Evolutionary conservation across 2,113 vertebrate species (phyloP).

Genomic region (Ariopsis seemanni): DNA sequence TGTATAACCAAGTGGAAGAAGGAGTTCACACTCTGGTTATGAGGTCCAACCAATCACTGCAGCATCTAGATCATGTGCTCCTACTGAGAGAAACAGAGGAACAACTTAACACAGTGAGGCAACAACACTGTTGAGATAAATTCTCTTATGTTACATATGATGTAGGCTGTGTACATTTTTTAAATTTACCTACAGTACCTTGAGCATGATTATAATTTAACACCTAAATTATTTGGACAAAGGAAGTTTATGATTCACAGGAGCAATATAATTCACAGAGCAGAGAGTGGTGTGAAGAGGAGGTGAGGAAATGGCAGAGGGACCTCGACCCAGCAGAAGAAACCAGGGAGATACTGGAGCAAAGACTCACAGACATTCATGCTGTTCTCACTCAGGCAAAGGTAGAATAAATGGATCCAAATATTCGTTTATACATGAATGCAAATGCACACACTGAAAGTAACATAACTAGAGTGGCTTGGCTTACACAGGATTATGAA

Average conservation of each 20-base stretch:
- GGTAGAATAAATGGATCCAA: constrained; percentile 61
- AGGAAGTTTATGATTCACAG: background rate
- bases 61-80: constrained; percentile 78
- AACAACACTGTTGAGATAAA: background rate
- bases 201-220: background rate
- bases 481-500: background rate
- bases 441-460: background rate
- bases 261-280: constrained; percentile 66
- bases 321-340: constrained; percentile 64
- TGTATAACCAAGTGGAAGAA: constrained; percentile 87
- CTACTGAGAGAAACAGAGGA: constrained; percentile 75
- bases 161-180: background rate
- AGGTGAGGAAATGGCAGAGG: constrained; percentile 71
- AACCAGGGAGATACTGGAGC: constrained; percentile 61
- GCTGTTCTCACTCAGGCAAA: constrained; percentile 77
- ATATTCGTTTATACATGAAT: background rate
- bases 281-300: constrained; percentile 78
- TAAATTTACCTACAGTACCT: background rate
- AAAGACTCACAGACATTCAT: constrained; percentile 61
- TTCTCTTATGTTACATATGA: background rate
- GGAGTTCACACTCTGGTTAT: constrained; percentile 86
- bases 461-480: background rate
- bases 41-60: constrained; percentile 83
- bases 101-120: constrained; percentile 74
- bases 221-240: background rate